These are phyloP conservation scores for Nicator chloris DNA, from an alignment of 2,113 vertebrate genomes.

Conservation along the genomic window DNA sequence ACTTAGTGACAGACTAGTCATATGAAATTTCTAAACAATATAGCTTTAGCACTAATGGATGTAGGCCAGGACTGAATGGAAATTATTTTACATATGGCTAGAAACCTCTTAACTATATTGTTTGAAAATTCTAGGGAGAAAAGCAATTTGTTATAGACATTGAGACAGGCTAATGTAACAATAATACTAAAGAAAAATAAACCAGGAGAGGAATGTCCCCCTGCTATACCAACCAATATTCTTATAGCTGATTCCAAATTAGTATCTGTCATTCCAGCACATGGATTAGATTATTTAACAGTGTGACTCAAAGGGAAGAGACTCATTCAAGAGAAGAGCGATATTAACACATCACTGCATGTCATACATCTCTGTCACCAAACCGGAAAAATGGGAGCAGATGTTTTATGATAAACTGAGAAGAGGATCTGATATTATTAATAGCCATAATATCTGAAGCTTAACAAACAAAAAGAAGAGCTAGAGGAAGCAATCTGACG, in stretches of 20 bases:
- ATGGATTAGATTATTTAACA: slow-evolving; percentile 63
- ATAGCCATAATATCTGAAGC: slow-evolving; percentile 14
- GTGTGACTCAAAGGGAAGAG: slow-evolving; percentile 62
- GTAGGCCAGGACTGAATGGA: slow-evolving; percentile 14
- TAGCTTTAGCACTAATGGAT: slow-evolving; percentile 24
- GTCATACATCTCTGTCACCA: slow-evolving; percentile 62
- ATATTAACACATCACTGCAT: slow-evolving; percentile 57
- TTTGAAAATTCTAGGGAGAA: slow-evolving; percentile 67
- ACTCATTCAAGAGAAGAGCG: slow-evolving; percentile 45
- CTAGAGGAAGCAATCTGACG: slow-evolving; percentile 2
- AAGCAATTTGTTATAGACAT: slow-evolving; percentile 54
- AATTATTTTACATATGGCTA: slow-evolving; percentile 38
- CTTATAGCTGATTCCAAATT: slow-evolving; percentile 30
- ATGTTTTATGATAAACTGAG: slow-evolving; percentile 62
- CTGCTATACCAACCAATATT: slow-evolving; percentile 40
- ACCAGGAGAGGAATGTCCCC: slow-evolving; percentile 39
- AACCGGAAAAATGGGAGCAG: slow-evolving; percentile 60
- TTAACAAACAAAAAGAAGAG: neutral
- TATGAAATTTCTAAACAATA: slow-evolving; percentile 46
- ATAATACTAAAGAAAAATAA: slow-evolving; percentile 71
- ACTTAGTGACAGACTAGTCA: slow-evolving; percentile 27
- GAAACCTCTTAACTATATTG: slow-evolving; percentile 56
- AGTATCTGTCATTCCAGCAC: slow-evolving; percentile 44
- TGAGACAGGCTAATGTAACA: slow-evolving; percentile 43
- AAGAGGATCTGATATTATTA: slow-evolving; percentile 54